Conservation (phyloP, 92 coral and sea anemone genomes). For the Zoanthus solanderi region DNA sequence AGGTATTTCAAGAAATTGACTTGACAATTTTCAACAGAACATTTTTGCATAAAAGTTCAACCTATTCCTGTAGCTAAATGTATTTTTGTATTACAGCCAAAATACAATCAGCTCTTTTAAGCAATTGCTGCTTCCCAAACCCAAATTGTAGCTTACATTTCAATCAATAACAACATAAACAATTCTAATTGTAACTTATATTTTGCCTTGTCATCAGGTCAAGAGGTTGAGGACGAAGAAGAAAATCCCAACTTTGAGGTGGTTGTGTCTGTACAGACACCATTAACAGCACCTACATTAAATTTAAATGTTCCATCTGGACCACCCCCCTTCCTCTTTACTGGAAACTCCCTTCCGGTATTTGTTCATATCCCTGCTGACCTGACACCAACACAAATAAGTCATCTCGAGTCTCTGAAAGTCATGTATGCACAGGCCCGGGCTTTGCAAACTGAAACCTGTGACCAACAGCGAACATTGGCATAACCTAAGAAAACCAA, state of each 20-base stretch:
- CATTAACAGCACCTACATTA: slow-evolving; percentile 15
- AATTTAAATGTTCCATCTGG: slow-evolving; percentile 20
- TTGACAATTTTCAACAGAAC: not conserved
- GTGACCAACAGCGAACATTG: slow-evolving; percentile 42
- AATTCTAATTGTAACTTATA: slow-evolving; percentile 12
- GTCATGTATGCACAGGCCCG: slow-evolving; percentile 17
- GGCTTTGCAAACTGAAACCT: slow-evolving; percentile 34
- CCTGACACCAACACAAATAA: slow-evolving; percentile 8
- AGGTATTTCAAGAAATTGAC: not conserved
- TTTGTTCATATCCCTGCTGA: slow-evolving; percentile 20
- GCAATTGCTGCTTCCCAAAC: not conserved
- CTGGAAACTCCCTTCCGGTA: slow-evolving; percentile 19
- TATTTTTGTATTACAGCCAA: not conserved
- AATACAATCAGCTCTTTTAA: not conserved
- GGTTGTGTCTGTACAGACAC: slow-evolving; percentile 18
- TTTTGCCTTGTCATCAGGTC: slow-evolving; percentile 36
- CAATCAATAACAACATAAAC: slow-evolving; percentile 16
- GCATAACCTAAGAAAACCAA: slow-evolving; percentile 28
- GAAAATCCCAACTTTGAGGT: slow-evolving; percentile 24
- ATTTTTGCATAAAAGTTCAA: not conserved
- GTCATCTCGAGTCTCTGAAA: slow-evolving; percentile 31
- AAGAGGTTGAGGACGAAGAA: slow-evolving; percentile 32
- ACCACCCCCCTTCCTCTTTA: slow-evolving; percentile 39
- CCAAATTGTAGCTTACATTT: not conserved
- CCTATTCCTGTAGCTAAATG: not conserved